Evolutionary conservation across 1,140 invertebrate genomes (phyloP).

Genomic region (Musca domestica): DNA sequence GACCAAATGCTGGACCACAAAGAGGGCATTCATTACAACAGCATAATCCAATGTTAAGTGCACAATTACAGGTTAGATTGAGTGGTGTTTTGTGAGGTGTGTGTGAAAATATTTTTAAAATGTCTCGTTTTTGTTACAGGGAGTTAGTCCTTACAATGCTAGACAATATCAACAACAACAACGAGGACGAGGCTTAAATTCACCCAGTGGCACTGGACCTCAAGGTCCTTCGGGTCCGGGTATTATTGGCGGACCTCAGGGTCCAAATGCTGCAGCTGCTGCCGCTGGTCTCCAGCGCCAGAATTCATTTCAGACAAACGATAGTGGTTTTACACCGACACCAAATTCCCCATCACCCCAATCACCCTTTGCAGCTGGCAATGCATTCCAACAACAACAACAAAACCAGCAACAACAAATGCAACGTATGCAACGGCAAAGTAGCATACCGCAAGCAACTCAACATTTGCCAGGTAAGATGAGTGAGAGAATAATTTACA

Average conservation of each 20-base stretch:
- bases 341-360: constrained; percentile 57
- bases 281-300: constrained; percentile 40
- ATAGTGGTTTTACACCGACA: constrained; percentile 43
- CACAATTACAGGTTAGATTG: constrained; percentile 65
- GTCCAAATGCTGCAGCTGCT: constrained; percentile 21
- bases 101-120: background rate
- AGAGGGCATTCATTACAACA: constrained; percentile 57
- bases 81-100: background rate
- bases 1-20: constrained; percentile 35
- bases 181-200: constrained; percentile 59
- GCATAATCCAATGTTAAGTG: constrained; percentile 78
- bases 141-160: constrained; percentile 44
- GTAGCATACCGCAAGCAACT: constrained; percentile 64
- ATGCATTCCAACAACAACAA: constrained; percentile 37
- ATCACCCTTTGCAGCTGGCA: constrained; percentile 37
- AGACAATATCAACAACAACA: constrained; percentile 48
- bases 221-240: constrained; percentile 36
- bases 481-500: too few relatives aligned
- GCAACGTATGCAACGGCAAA: constrained; percentile 63
- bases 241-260: background rate
- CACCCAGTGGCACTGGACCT: constrained; percentile 55
- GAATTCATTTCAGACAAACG: constrained; percentile 46
- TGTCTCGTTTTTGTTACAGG: constrained; percentile 30
- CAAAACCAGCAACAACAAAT: constrained; percentile 52
- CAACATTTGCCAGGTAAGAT: constrained; percentile 67